A percentile compares a stretch with the other conserved stretches of the same genome.
Evolutionary conservation across 2,113 vertebrate genomes (phyloP).

Genomic region (Clarias macrocephalus): DNA sequence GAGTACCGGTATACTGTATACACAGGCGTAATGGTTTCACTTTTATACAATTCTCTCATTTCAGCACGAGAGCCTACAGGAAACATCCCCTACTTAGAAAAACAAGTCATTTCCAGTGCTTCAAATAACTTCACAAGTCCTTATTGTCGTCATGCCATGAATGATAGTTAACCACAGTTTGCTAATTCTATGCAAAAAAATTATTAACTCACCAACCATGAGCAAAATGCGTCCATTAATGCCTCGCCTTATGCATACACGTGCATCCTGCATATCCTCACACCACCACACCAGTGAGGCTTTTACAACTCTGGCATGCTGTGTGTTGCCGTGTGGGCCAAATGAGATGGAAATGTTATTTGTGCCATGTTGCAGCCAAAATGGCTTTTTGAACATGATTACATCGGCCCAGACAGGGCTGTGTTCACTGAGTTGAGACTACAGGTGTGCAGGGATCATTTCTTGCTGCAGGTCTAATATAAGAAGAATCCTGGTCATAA

Average conservation of each 20-base stretch:
- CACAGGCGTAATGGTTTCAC: not conserved
- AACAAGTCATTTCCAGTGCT: too few species aligned
- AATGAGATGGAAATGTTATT: slow-evolving; percentile 51
- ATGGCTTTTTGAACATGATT: slow-evolving; percentile 4
- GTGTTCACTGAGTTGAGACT: slow-evolving; percentile 39
- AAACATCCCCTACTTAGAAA: not conserved
- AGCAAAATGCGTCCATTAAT: not conserved
- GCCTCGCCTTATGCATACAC: too few species aligned
- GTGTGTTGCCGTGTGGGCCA: slow-evolving; percentile 30
- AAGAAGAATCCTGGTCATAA: slow-evolving; percentile 28
- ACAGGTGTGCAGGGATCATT: slow-evolving; percentile 41
- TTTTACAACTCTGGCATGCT: slow-evolving; percentile 34
- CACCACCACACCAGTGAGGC: not conserved
- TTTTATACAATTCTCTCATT: not conserved
- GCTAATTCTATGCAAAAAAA: not conserved
- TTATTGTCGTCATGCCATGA: not conserved
- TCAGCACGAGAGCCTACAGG: not conserved
- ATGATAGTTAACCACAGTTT: not conserved
- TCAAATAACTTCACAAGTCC: not conserved
- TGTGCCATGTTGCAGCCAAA: slow-evolving; percentile 33
- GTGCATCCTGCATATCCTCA: not conserved
- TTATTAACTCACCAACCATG: not conserved
- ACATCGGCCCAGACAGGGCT: slow-evolving; percentile 15
- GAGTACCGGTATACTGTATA: not conserved
- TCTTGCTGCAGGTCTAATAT: slow-evolving; percentile 20